Conservation (phyloP, 2,888 invertebrate genomes). For the Sphaerophoria taeniata region DNA sequence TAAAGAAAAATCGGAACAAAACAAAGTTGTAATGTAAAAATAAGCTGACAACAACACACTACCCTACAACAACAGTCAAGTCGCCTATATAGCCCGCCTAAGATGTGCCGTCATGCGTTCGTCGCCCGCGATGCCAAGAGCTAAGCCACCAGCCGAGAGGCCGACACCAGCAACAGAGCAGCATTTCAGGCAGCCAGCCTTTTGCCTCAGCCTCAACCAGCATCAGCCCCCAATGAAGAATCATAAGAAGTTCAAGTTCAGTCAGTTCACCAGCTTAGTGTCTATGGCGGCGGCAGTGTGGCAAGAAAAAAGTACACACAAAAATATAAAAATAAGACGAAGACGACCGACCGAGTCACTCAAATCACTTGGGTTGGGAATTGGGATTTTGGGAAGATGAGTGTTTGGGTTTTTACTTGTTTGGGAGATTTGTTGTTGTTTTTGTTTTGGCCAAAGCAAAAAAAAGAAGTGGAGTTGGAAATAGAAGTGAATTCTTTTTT, state of each 20-base stretch:
- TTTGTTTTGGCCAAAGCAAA: constrained; percentile 34
- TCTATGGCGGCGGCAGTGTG: constrained; percentile 21
- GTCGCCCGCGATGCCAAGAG: constrained; percentile 4
- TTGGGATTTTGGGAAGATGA: background rate
- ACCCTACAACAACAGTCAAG: background rate
- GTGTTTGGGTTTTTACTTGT: constrained; percentile 20
- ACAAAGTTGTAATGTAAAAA: constrained; percentile 74
- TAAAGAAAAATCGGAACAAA: constrained; percentile 73
- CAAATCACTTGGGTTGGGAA: constrained; percentile 40
- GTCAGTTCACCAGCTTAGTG: constrained; percentile 17
- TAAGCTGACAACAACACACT: constrained; percentile 65
- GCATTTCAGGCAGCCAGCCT: background rate
- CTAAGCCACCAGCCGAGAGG: constrained; percentile 17
- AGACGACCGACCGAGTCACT: constrained; percentile 49
- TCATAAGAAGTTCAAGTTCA: constrained; percentile 74
- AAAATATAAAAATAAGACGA: constrained; percentile 38
- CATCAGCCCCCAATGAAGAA: constrained; percentile 71
- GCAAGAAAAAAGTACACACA: constrained; percentile 17
- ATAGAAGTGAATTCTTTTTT: background rate
- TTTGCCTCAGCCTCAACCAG: constrained; percentile 37
- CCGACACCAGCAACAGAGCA: background rate
- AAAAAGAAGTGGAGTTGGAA: constrained; percentile 50
- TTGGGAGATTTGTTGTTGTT: constrained; percentile 17
- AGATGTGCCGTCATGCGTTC: background rate
- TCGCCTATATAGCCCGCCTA: constrained; percentile 5